These are phyloP conservation scores for Panurus biarmicus DNA, from an alignment of 2,113 vertebrate genomes.

Conservation along the genomic window DNA sequence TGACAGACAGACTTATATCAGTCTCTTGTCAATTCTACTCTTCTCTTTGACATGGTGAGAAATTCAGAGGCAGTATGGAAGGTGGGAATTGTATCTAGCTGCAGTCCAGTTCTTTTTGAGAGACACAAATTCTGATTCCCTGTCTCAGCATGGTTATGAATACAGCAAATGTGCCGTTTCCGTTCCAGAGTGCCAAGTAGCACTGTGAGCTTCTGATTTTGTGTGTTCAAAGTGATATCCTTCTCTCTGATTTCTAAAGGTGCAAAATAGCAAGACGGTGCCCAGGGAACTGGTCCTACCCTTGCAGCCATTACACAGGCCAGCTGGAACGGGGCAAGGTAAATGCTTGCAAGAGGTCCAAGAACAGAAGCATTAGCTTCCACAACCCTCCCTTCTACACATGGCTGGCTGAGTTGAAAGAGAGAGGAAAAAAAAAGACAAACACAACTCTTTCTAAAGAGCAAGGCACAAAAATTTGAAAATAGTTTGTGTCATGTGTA, in stretches of 20 bases:
- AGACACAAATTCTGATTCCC: neutral
- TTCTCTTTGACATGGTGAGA: neutral
- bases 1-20: neutral
- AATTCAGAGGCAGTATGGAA: neutral
- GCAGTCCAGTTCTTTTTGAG: neutral
- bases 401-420: neutral
- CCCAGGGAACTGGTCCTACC: neutral
- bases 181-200: neutral
- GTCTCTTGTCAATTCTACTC: constrained; percentile 28
- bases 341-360: neutral
- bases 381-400: neutral
- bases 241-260: constrained; percentile 15
- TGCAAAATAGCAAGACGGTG: neutral
- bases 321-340: neutral
- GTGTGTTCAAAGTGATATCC: neutral
- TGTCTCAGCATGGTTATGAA: neutral
- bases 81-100: neutral
- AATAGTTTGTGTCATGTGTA: neutral
- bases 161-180: neutral
- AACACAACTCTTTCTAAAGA: neutral
- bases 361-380: neutral
- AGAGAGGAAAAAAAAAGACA: neutral
- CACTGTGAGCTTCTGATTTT: neutral
- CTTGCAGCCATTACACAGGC: neutral
- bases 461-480: neutral